Evolutionary conservation across 92 coral and sea anemone genomes (phyloP).

Genomic region (Nematostella vectensis): DNA sequence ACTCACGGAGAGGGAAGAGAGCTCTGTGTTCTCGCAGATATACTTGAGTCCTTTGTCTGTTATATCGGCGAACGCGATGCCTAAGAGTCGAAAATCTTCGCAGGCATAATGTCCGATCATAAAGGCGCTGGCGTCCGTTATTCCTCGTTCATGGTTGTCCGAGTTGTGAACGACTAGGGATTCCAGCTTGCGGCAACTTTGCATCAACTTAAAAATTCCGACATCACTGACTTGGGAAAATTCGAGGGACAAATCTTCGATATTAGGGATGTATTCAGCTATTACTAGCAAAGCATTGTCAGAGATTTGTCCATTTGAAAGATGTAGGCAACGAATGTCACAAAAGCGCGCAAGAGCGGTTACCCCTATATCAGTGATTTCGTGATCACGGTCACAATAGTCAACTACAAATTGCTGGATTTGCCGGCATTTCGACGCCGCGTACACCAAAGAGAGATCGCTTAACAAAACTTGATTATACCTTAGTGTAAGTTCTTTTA

Average conservation of each 20-base stretch:
- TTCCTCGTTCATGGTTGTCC: constrained; percentile 54
- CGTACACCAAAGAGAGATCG: constrained; percentile 53
- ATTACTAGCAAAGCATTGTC: constrained; percentile 74
- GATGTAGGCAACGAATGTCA: constrained; percentile 71
- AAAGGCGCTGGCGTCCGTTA: constrained; percentile 78
- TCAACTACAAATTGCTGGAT: constrained; percentile 81
- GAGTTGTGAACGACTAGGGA: constrained; percentile 73
- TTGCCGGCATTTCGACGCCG: constrained; percentile 71
- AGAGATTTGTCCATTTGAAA: constrained; percentile 83
- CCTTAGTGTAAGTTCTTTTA: constrained; percentile 59
- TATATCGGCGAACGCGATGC: constrained; percentile 87
- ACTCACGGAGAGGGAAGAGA: constrained; percentile 68
- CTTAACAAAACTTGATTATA: constrained; percentile 85
- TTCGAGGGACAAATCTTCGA: constrained; percentile 76
- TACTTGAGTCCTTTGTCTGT: constrained; percentile 85
- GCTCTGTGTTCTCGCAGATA: constrained; percentile 70
- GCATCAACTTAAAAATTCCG: constrained; percentile 77
- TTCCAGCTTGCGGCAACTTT: constrained; percentile 66
- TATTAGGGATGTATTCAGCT: constrained; percentile 57
- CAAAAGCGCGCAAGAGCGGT: constrained; percentile 74
- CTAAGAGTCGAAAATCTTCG: constrained; percentile 69
- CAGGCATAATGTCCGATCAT: constrained; percentile 76
- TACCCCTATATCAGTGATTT: constrained; percentile 80
- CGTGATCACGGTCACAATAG: constrained; percentile 77
- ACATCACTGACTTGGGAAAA: constrained; percentile 80